Percentiles rank a stretch among this genome's conserved stretches.
phyloP scores from a whole-genome alignment of 2,888 invertebrate genomes.

The Leucophenga montana region DNA sequence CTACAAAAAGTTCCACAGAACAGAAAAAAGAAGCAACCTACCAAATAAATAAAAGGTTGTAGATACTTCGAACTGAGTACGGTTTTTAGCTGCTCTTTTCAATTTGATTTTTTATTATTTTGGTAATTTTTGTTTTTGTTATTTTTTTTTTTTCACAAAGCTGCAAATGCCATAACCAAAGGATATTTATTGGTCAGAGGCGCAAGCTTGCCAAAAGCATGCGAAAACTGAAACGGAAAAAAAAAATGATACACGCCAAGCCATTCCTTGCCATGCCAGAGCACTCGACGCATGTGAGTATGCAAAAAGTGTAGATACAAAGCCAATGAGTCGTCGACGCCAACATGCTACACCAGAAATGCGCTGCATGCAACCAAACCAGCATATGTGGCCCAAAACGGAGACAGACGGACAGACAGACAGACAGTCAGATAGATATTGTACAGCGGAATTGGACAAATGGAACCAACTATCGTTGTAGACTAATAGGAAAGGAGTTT shows the following conservation, averaged over 20 bases:
- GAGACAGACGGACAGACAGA: constrained; percentile 17
- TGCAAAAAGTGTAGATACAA: constrained; percentile 15
- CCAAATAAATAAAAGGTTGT: constrained; percentile 23
- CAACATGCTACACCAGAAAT: background rate
- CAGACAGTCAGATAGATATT: background rate
- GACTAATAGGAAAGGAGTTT: constrained; percentile 12
- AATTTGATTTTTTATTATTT: background rate
- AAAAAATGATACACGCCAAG: constrained; percentile 39
- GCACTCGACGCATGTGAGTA: constrained; percentile 16
- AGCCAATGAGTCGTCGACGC: constrained; percentile 12
- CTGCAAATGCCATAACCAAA: constrained; percentile 45
- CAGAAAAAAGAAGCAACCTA: constrained; percentile 9
- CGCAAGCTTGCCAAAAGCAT: constrained; percentile 63
- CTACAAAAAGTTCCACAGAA: background rate
- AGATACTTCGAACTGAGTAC: too few species aligned
- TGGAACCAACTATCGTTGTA: constrained; percentile 8
- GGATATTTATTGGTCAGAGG: constrained; percentile 64
- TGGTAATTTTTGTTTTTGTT: background rate
- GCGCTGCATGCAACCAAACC: background rate
- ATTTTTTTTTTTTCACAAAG: constrained; percentile 5
- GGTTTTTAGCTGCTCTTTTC: background rate
- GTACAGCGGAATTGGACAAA: constrained; percentile 31
- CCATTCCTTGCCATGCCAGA: background rate
- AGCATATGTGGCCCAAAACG: constrained; percentile 36
- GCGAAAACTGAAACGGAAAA: constrained; percentile 23